A percentile compares a stretch with the other conserved stretches of the same genome.
Evolutionary conservation across 2,888 invertebrate genomes (phyloP).

Genomic region (Cheilosia variabilis): DNA sequence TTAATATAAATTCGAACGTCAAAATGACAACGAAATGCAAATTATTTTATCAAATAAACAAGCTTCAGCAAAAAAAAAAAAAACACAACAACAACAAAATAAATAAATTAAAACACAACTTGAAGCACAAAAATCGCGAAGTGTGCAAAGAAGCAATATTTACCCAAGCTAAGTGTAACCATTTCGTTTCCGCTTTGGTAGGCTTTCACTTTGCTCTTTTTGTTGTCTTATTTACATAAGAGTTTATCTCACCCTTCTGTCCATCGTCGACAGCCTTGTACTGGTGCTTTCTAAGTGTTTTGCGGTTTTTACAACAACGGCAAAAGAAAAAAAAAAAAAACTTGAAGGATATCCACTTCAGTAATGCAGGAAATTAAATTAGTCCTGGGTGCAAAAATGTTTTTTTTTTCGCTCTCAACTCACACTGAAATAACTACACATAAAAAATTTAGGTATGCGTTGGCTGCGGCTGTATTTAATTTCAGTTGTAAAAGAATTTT

Average conservation of each 20-base stretch:
- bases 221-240: constrained; percentile 45
- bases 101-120: constrained; percentile 8
- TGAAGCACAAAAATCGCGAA: constrained; percentile 18
- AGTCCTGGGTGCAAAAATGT: constrained; percentile 16
- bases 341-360: constrained; percentile 25
- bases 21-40: constrained; percentile 32
- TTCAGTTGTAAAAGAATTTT: not conserved
- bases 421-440: not conserved
- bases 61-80: not conserved
- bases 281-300: constrained; percentile 4
- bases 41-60: constrained; percentile 41
- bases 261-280: not conserved
- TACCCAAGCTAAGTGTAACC: constrained; percentile 43
- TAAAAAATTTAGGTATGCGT: not conserved
- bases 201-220: constrained; percentile 17
- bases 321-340: constrained; percentile 1
- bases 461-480: not conserved
- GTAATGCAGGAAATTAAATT: constrained; percentile 48
- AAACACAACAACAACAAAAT: not conserved
- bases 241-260: constrained; percentile 30
- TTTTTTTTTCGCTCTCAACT: not conserved
- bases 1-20: constrained; percentile 12
- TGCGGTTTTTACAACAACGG: constrained; percentile 9
- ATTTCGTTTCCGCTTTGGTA: constrained; percentile 38
- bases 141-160: constrained; percentile 39